Percentiles rank a stretch among this genome's conserved stretches.
Evolutionary conservation across 2,113 vertebrate species (phyloP).

Genomic region (Bubo bubo): DNA sequence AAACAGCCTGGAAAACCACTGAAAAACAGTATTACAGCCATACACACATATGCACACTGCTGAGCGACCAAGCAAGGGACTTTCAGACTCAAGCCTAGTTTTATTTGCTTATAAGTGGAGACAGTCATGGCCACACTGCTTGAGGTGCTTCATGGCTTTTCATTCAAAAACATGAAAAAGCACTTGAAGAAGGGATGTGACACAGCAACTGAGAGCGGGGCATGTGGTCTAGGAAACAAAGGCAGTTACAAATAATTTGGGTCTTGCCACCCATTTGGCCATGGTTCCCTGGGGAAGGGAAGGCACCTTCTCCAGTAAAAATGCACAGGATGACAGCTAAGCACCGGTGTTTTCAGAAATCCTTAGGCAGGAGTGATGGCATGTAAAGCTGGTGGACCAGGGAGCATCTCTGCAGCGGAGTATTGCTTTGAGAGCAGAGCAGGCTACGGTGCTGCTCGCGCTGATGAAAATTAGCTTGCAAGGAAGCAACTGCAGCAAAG

Average conservation of each 20-base stretch:
- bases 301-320: not conserved
- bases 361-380: not conserved
- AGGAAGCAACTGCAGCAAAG: not conserved
- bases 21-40: not conserved
- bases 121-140: rapidly evolving
- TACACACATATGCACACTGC: rapidly evolving
- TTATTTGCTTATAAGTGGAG: not conserved
- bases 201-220: rapidly evolving
- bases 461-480: not conserved
- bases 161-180: not conserved
- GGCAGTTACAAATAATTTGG: not conserved
- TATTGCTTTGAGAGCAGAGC: not conserved
- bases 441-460: rapidly evolving
- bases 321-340: not conserved
- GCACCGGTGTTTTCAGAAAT: not conserved
- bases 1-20: not conserved
- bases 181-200: not conserved
- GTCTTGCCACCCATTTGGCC: not conserved
- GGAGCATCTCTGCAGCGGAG: not conserved
- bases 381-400: not conserved
- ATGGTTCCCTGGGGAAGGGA: not conserved
- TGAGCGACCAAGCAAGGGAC: not conserved
- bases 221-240: not conserved
- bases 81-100: not conserved
- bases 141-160: not conserved